Evolutionary conservation across 2,888 invertebrate genomes (phyloP).

Genomic region (Schizotus pectinicornis): DNA sequence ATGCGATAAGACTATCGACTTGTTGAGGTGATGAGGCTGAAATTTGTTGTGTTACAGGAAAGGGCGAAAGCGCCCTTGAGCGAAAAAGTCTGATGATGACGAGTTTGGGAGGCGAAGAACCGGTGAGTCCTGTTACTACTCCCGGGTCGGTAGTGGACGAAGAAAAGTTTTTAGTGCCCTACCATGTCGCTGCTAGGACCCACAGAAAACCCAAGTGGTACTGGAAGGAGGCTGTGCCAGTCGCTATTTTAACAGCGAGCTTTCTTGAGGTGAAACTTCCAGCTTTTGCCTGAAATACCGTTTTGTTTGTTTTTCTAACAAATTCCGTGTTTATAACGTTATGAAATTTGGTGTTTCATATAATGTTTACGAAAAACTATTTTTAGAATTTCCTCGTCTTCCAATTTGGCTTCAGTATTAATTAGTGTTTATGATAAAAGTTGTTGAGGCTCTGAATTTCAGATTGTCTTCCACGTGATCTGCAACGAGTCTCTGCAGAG

Average conservation of each 20-base stretch:
- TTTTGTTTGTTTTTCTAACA: too few species aligned
- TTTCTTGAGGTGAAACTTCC: conserved; percentile 47
- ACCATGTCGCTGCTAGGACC: conserved; percentile 26
- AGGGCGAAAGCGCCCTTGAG: too few species aligned
- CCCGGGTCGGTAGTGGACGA: conserved; percentile 46
- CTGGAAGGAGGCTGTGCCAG: conserved; percentile 45
- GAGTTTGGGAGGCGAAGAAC: neutral
- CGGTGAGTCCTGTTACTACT: conserved; percentile 44
- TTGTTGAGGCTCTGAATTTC: conserved; percentile 14
- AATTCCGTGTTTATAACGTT: neutral
- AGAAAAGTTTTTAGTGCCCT: conserved; percentile 43
- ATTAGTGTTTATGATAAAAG: neutral
- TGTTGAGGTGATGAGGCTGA: too few species aligned
- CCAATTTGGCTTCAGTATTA: conserved; percentile 1
- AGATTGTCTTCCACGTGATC: conserved; percentile 44
- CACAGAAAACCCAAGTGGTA: conserved; percentile 34
- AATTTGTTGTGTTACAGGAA: neutral
- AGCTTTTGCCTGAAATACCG: neutral
- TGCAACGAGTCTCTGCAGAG: conserved; percentile 35
- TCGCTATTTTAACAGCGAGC: conserved; percentile 49
- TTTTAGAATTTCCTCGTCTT: conserved; percentile 15
- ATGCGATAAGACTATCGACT: too few species aligned
- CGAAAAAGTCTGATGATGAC: neutral
- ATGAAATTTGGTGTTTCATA: neutral
- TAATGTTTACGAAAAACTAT: neutral